Evolutionary conservation across 2,113 vertebrate species (phyloP), one percentile per base, ranked within the genome.

Genomic region (Labeo rohita): DNA sequence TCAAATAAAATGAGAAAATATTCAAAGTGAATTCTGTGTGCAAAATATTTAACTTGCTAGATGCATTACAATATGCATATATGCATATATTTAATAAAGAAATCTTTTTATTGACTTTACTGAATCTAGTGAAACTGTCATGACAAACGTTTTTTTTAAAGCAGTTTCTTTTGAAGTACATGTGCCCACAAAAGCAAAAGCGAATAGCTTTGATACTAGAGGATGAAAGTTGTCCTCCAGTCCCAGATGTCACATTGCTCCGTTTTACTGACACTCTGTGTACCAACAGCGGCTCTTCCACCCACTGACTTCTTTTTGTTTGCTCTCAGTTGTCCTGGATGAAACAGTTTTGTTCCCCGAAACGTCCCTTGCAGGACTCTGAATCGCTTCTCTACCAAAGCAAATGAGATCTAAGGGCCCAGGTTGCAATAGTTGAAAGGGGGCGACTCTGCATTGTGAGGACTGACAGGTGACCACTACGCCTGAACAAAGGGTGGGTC

Each of bases 381-480:
- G 90, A 90, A 86, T 85, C 77, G 86, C 80, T 87, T 65, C 83
- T 34, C 87, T 89, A 90, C 92, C 93, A 93, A 92, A 91, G 92
- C 88, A 88, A 88, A 84, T 80, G 85, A 88, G 89, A 84, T 89
- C 84, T 84, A 84, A 89, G 89, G 91, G 90, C 90, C 92, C 93
- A 76, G 91, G 90, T 85, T 87, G 88, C 90, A 91, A 89, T 88
- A 90, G 90, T 87, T 89, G 87, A 86, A 90, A 91, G 84, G 50
- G 76, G 85, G 49, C 43, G 65, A 68, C 85, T 79, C 65, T 66
- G 90, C 91, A 92, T 95, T 95, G 93, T 94, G 90, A 87, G 23
- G 87, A 91, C 90, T 93, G 95, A 95, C 94, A 96, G 95, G 95
- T 96, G 96, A 96, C 95, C 94, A 94, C 88, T 94, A 91, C 90